Conservation (phyloP, 64 coral and sea anemone genomes). For the Montipora foliosa region DNA sequence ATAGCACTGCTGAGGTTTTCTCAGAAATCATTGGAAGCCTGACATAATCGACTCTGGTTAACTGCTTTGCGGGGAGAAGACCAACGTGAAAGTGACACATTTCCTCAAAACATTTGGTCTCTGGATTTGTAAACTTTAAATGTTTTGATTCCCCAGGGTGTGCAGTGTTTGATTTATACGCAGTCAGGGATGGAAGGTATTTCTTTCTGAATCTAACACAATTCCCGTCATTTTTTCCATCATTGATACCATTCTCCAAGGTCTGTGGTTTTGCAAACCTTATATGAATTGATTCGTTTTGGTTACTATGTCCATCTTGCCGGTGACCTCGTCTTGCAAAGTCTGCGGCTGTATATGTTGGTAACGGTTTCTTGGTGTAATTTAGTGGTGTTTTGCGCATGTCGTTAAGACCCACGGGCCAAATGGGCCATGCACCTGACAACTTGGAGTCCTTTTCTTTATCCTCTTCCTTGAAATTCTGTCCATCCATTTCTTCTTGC, state of each 20-base stretch:
- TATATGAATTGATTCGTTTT: background rate
- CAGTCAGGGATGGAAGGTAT: conserved; percentile 17
- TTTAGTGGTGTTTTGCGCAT: conserved; percentile 9
- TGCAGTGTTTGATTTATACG: background rate
- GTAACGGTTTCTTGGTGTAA: background rate
- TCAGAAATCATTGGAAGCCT: conserved; percentile 24
- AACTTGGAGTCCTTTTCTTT: background rate
- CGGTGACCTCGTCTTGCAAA: background rate
- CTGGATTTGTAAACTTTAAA: conserved; percentile 7
- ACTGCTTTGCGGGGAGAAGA: conserved; percentile 7
- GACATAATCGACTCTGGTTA: background rate
- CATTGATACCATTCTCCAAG: background rate
- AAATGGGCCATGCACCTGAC: conserved; percentile 31
- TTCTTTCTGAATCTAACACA: background rate
- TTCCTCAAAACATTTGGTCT: background rate
- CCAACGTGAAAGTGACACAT: background rate
- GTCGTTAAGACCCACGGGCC: conserved; percentile 19
- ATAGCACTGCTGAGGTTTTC: background rate
- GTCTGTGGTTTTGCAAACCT: background rate
- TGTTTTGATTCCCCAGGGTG: background rate
- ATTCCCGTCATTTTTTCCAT: background rate
- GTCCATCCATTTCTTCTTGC: background rate
- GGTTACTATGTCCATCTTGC: background rate
- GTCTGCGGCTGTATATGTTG: background rate
- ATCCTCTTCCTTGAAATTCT: background rate